Evolutionary conservation across 2,113 vertebrate genomes (phyloP), one percentile per base, ranked within the genome.

Genomic region (Vombatus ursinus): DNA sequence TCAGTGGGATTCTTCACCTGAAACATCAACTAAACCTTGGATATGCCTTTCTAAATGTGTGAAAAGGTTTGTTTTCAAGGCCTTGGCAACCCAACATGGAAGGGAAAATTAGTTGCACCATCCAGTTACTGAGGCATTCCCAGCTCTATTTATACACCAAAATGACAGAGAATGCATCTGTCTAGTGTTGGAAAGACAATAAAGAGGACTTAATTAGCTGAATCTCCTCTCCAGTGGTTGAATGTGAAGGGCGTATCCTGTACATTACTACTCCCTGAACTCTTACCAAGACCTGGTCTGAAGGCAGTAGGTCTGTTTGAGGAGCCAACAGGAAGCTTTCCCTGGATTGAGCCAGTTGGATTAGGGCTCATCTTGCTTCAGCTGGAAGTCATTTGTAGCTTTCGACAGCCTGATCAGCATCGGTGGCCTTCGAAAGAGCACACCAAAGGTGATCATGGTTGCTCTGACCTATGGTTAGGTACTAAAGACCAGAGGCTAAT

Each of bases 241-340:
- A 93, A 77, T 96, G 90, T 94, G 94, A 92, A 97, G 95, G 95
- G 94, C 0, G 61, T 95, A 57, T 91, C 94, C 97, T 95, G 90
- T 90, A 52, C 50, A 84, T 92, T 93, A 92, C 94, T 95, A 50
- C 89, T 94, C 53, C 91, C 97, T 97, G 97, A 97, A 96, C 94
- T 90, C 54, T 94, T 61, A 93, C 95, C 95, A 96, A 95, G 95
- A 94, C 94, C 94, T 96, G 96, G 95, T 96, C 97, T 92, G 93
- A 95, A 96, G 96, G 97, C 95, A 91, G 95, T 91, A 94, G 96
- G 94, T 95, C 97, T 92, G 61, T 49, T 68, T 68, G 2, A 51
- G 47, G 49, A 93, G 96, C 96, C 97, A 95, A 95, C 96, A 92
- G 97, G 97, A 97, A 96, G 91, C 92, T 95, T 89, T 94, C 44